Conservation (phyloP, 2,888 invertebrate genomes). For the Drosophila putrida region DNA sequence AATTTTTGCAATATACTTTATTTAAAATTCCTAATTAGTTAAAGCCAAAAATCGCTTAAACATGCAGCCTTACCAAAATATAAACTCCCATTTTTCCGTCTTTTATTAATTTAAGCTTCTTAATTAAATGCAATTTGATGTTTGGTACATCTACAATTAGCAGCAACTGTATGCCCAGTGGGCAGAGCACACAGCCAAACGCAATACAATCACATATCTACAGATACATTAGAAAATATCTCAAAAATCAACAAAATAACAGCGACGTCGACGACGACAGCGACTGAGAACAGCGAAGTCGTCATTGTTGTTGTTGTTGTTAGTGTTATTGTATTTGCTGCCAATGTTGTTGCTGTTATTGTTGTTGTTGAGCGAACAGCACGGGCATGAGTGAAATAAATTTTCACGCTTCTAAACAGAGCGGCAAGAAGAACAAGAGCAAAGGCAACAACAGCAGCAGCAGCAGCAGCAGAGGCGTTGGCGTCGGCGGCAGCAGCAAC, state of each 20-base stretch:
- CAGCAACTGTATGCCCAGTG: conserved; percentile 50
- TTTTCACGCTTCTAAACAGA: conserved; percentile 80
- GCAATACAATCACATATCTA: conserved; percentile 68
- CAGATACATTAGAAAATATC: conserved; percentile 81
- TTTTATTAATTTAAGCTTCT: not conserved
- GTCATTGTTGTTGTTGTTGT: conserved; percentile 26
- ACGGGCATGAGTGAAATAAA: conserved; percentile 78
- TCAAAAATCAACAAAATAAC: conserved; percentile 78
- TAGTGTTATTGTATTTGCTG: conserved; percentile 34
- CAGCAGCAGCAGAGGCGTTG: conserved; percentile 7
- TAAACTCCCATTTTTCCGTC: no score
- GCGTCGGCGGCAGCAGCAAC: conserved; percentile 26
- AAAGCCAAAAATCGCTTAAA: no score
- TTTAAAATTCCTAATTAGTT: no score
- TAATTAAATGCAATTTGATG: conserved; percentile 2
- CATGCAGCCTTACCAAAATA: not conserved
- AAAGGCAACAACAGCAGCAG: conserved; percentile 37
- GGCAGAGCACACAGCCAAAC: conserved; percentile 40
- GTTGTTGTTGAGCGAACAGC: conserved; percentile 59
- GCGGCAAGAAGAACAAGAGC: conserved; percentile 57
- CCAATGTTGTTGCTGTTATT: conserved; percentile 28
- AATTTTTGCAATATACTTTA: no score
- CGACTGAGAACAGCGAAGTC: conserved; percentile 33
- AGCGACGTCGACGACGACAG: conserved; percentile 39
- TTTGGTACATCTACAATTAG: conserved; percentile 43